Evolutionary conservation across 1,140 invertebrate genomes (phyloP).

Genomic region (Cephus cinctus): DNA sequence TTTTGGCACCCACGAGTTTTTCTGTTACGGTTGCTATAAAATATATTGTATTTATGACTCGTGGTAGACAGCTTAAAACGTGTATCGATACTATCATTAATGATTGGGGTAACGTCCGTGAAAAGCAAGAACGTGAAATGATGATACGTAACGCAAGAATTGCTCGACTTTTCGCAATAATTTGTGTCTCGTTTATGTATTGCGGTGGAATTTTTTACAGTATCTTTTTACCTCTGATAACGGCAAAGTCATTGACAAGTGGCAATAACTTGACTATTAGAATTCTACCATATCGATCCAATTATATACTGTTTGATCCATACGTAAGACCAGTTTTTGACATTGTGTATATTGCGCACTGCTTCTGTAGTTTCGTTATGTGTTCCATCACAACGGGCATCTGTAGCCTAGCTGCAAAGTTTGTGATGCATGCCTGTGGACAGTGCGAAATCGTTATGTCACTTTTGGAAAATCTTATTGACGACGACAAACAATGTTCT

Average conservation of each 20-base stretch:
- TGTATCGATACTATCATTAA: conserved; percentile 10
- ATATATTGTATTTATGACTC: conserved; percentile 13
- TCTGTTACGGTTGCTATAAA: conserved; percentile 7
- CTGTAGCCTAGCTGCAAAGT: conserved; percentile 17
- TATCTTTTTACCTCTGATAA: conserved; percentile 20
- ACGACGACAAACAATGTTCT: too few relatives aligned
- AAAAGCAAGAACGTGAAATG: conserved; percentile 1
- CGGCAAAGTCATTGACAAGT: conserved; percentile 15
- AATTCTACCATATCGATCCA: conserved; percentile 15
- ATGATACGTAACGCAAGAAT: conserved; percentile 21
- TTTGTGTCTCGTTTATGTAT: conserved; percentile 21
- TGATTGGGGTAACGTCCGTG: conserved; percentile 15
- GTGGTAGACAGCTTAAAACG: neutral
- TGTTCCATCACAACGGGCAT: conserved; percentile 13
- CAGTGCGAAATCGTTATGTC: conserved; percentile 16
- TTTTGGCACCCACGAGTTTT: conserved; percentile 6
- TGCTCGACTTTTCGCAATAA: conserved; percentile 14
- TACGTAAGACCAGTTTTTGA: conserved; percentile 20
- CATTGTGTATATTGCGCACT: conserved; percentile 22
- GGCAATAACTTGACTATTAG: conserved; percentile 20
- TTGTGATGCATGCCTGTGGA: conserved; percentile 25
- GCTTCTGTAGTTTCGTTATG: conserved; percentile 16
- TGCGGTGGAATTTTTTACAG: conserved; percentile 21
- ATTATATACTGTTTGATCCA: conserved; percentile 19
- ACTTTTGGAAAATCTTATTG: conserved; percentile 14